Percentiles rank a stretch among this genome's conserved stretches.
Evolutionary conservation across 2,797 vertebrate genomes (phyloP).

Genomic region (Onychomys arenicola): DNA sequence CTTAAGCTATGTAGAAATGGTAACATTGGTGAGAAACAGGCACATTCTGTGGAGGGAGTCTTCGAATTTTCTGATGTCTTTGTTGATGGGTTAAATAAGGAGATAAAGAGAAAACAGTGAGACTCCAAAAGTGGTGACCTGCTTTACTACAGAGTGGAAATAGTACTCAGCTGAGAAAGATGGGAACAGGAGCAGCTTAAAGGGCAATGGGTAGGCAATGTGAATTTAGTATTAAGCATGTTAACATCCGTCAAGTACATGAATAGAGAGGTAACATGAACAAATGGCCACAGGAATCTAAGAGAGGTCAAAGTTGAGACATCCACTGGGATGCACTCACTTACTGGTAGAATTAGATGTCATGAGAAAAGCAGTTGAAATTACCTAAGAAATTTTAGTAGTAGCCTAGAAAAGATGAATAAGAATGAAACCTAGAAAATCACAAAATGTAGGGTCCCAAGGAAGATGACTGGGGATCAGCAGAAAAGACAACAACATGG

Average conservation of each 20-base stretch:
- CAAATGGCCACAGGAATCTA: neutral
- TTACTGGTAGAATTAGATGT: neutral
- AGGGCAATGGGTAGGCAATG: neutral
- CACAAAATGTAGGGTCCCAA: neutral
- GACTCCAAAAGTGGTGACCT: neutral
- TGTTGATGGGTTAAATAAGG: neutral
- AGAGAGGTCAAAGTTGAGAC: neutral
- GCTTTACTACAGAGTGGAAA: neutral
- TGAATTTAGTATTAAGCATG: constrained; percentile 10
- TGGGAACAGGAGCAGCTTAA: neutral
- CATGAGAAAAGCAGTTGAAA: neutral
- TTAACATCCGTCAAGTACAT: neutral
- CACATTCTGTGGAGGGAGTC: neutral
- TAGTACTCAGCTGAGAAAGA: neutral
- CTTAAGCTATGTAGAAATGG: neutral
- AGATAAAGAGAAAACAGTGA: neutral
- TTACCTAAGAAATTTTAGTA: constrained; percentile 29
- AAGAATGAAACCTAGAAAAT: neutral
- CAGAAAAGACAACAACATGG: neutral
- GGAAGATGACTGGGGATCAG: neutral
- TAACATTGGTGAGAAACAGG: neutral
- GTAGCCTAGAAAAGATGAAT: neutral
- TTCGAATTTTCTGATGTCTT: neutral
- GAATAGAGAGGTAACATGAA: neutral
- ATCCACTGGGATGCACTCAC: neutral